Conservation (phyloP, 2,113 vertebrate genomes). For the Passer montanus region DNA sequence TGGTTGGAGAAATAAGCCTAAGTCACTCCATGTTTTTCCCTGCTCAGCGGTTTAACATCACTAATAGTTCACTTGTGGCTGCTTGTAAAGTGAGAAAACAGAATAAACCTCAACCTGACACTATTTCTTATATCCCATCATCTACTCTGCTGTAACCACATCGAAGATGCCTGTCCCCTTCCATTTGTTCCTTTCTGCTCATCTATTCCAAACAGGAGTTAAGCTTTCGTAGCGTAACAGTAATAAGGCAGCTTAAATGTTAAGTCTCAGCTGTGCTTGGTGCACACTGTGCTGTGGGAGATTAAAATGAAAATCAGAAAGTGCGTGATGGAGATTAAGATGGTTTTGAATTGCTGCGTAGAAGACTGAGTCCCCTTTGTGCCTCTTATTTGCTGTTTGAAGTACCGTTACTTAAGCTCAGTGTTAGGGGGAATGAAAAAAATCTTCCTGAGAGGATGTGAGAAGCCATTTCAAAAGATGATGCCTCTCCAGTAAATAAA, state of each 20-base stretch:
- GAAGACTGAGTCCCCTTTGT: conserved; percentile 33
- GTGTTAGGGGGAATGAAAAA: not conserved
- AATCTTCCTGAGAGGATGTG: conserved; percentile 20
- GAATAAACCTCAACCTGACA: not conserved
- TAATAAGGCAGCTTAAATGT: conserved; percentile 25
- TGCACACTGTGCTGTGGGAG: not conserved
- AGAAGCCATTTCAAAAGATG: conserved; percentile 54
- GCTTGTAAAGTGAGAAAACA: not conserved
- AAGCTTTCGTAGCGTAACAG: not conserved
- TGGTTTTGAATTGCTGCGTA: not conserved
- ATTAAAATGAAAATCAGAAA: conserved; percentile 46
- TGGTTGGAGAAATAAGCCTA: not conserved
- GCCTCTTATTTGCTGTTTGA: conserved; percentile 62
- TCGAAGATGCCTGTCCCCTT: rapidly evolving
- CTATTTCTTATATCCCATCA: not conserved
- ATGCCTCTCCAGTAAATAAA: conserved; percentile 43
- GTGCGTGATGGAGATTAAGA: conserved; percentile 14
- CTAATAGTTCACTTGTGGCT: not conserved
- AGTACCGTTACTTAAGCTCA: conserved; percentile 43
- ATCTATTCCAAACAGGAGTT: not conserved
- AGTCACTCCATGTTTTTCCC: not conserved
- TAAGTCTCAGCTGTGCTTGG: conserved; percentile 17
- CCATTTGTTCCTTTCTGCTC: not conserved
- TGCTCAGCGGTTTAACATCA: not conserved
- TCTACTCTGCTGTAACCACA: not conserved